Evolutionary conservation across 2,113 vertebrate species (phyloP), one percentile per base, ranked within the genome.

Genomic region (Nesospiza acunhae): DNA sequence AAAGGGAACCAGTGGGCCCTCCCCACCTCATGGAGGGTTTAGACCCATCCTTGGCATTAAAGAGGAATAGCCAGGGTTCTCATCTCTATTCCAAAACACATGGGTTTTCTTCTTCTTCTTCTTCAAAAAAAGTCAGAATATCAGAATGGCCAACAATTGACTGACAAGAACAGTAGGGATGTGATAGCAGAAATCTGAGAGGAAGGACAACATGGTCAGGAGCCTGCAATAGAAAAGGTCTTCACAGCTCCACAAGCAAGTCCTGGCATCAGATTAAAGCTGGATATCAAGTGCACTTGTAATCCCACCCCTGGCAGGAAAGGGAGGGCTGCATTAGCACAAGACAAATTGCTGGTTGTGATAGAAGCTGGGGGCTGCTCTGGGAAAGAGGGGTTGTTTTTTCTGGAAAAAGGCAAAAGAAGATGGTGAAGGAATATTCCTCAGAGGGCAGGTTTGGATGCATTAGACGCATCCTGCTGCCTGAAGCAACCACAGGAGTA

Each of bases 21-120:
- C 41, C 39, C 49, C 41, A 39, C 21, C 44, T 56, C 15, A 1
- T 41, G 12, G 10, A 10, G 21, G 12, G 12, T 72, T 84, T 37
- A 67, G 23, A 67, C 37, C 15, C 15, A 0, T 28, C 60, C 42
- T 63, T 44, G 19, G 46, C 4, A 1, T n/a, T 31, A 19, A 0
- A n/a, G 19, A n/a, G 52, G 47, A 75, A 19, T 2, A 87, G 15
- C 30, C 73, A 66, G 53, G 52, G 17, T 14, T 74, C 35, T 68
- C 11, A 0, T 20, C 28, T 44, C 47, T 16, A 6, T 55, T 69
- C 49, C 50, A n/a, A 35, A 58, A 31, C 22, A 8, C 15, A 1
- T 0, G 1, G 18, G 21, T 46, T 82, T 74, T 64, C 46, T 42
- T 63, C 41, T 49, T 49, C 42, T 49, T 49, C 42, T 46, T 42